These are phyloP conservation scores for Pongo abelii DNA, from an alignment of 2,113 vertebrate genomes.

Conservation along the genomic window DNA sequence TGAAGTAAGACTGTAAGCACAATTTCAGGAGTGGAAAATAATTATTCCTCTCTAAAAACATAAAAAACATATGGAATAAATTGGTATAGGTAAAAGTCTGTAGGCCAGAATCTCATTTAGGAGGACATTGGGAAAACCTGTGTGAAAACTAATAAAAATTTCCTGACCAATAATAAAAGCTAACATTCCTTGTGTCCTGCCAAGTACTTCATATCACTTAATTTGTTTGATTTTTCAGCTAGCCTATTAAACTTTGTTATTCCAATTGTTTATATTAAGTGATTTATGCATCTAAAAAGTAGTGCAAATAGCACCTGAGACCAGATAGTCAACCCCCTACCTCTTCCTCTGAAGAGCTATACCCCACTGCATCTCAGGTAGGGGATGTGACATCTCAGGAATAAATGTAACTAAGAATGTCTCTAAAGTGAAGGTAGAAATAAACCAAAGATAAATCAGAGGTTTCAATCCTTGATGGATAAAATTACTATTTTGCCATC, in stretches of 20 bases:
- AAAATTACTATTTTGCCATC: neutral
- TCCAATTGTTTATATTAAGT: neutral
- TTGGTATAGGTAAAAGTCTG: neutral
- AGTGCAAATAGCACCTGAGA: neutral
- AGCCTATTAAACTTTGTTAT: neutral
- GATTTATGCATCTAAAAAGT: neutral
- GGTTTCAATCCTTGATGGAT: neutral
- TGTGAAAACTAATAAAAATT: slow-evolving; percentile 5
- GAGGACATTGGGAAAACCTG: neutral
- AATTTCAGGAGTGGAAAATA: neutral
- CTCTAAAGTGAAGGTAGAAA: neutral
- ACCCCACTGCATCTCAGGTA: neutral
- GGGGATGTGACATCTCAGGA: neutral
- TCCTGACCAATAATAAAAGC: neutral
- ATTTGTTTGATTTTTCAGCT: neutral
- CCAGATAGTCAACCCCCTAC: neutral
- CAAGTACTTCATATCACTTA: neutral
- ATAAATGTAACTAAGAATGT: neutral
- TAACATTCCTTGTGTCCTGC: neutral
- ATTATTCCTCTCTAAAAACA: neutral
- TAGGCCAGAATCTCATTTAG: neutral
- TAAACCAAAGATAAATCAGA: neutral
- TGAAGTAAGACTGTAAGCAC: neutral
- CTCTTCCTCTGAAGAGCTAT: neutral
- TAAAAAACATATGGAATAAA: neutral